Evolutionary conservation across 2,113 vertebrate species (phyloP).

Genomic region (Syrmaticus mikado): DNA sequence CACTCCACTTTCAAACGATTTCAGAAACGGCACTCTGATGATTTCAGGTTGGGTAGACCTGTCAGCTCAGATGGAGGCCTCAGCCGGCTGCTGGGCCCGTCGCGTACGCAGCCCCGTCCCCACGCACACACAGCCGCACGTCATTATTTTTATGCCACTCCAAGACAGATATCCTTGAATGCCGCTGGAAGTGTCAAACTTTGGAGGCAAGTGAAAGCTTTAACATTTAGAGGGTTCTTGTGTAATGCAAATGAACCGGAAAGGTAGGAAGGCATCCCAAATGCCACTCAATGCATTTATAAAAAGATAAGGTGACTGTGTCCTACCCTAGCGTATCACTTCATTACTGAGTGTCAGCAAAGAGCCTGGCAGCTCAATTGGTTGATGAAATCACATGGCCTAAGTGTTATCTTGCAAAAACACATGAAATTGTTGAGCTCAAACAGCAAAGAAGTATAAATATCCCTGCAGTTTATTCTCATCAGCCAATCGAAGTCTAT

Average conservation of each 20-base stretch:
- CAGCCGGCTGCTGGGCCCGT: constrained; percentile 20
- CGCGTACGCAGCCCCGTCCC: neutral
- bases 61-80: constrained; percentile 71
- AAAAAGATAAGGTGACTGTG: constrained; percentile 55
- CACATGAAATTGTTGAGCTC: constrained; percentile 37
- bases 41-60: constrained; percentile 78
- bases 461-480: constrained; percentile 3
- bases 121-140: constrained; percentile 33
- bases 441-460: constrained; percentile 33
- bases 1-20: constrained; percentile 78
- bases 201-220: constrained; percentile 39
- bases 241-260: constrained; percentile 54
- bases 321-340: constrained; percentile 54
- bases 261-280: constrained; percentile 57
- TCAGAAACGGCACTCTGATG: constrained; percentile 75
- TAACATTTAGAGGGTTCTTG: constrained; percentile 61
- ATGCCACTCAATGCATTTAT: constrained; percentile 67
- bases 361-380: constrained; percentile 35
- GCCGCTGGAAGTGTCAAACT: constrained; percentile 9
- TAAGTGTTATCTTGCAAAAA: constrained; percentile 58
- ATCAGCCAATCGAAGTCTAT: neutral
- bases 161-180: constrained; percentile 38
- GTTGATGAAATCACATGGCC: constrained; percentile 68
- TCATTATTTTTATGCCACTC: constrained; percentile 61
- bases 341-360: constrained; percentile 60